A percentile compares a stretch with the other conserved stretches of the same genome.
Evolutionary conservation across 2,113 vertebrate genomes (phyloP).

Genomic region (Salminus brasiliensis): DNA sequence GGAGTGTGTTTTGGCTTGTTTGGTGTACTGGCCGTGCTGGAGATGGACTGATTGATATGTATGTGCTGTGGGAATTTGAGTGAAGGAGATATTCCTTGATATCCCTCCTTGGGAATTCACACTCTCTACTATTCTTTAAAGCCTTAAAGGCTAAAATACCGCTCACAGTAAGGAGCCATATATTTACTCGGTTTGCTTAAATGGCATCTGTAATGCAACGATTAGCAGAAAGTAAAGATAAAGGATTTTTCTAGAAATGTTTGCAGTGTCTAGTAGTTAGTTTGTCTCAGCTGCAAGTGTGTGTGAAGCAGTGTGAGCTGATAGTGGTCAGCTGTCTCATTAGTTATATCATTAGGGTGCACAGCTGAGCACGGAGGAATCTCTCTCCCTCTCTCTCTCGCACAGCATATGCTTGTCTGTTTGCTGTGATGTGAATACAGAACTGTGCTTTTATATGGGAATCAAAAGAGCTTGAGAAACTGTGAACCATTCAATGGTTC

Average conservation of each 20-base stretch:
- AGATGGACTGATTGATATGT: constrained; percentile 3
- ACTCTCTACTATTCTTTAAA: background rate
- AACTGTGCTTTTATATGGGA: background rate
- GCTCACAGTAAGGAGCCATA: background rate
- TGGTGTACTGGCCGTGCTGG: background rate
- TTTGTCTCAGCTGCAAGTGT: background rate
- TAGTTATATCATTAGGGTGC: constrained; percentile 78
- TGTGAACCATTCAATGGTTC: constrained; percentile 20
- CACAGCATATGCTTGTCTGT: constrained; percentile 50
- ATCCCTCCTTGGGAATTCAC: background rate
- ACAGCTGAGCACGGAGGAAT: constrained; percentile 71
- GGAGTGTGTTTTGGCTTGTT: constrained; percentile 20
- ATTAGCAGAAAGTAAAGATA: background rate
- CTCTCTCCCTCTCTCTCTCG: constrained; percentile 47
- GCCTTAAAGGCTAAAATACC: background rate
- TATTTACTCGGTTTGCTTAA: background rate
- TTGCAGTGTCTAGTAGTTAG: background rate
- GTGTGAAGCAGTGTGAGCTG: constrained; percentile 40
- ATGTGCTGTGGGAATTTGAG: background rate
- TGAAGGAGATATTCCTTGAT: constrained; percentile 2
- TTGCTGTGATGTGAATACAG: constrained; percentile 8
- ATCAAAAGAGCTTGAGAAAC: constrained; percentile 14
- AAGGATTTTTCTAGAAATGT: constrained; percentile 3
- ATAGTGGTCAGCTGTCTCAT: constrained; percentile 76
- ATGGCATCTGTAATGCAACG: background rate